Conservation (phyloP, 2,888 invertebrate species). For the Odontothrips loti region DNA sequence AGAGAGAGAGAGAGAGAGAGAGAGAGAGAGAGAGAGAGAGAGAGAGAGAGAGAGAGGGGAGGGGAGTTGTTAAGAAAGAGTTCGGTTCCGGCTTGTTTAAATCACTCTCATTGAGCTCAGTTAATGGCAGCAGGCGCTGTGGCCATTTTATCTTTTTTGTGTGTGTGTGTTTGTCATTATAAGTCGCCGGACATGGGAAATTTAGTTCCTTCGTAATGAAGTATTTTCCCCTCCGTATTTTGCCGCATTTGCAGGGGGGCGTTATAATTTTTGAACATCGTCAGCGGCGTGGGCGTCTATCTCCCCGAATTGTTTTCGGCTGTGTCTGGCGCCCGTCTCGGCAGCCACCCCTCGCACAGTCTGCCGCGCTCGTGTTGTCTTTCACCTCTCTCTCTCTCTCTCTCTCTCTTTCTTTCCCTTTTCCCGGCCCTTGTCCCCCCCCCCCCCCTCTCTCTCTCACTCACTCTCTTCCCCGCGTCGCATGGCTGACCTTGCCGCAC, state of each 20-base stretch:
- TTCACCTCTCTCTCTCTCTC: slow-evolving; percentile 36
- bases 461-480: neutral
- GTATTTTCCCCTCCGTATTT: too few species aligned
- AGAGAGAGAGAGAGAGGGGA: neutral
- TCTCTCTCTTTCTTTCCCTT: slow-evolving; percentile 32
- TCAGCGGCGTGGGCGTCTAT: neutral
- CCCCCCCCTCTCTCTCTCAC: neutral
- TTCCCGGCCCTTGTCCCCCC: neutral
- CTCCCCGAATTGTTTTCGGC: neutral
- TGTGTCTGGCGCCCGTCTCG: neutral
- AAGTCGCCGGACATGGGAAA: too few species aligned
- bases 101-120: too few species aligned
- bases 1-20: slow-evolving; percentile 27
- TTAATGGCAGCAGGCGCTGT: too few species aligned
- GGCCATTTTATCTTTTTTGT: too few species aligned
- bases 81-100: too few species aligned
- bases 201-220: too few species aligned
- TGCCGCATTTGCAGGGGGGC: too few species aligned
- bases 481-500: neutral
- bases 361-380: slow-evolving; percentile 39
- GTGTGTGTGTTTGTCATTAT: too few species aligned
- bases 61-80: too few species aligned
- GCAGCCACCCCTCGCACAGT: neutral
- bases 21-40: neutral
- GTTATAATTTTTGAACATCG: too few species aligned